Conservation (phyloP, 2,113 vertebrate genomes). For the Neogobius melanostomus region DNA sequence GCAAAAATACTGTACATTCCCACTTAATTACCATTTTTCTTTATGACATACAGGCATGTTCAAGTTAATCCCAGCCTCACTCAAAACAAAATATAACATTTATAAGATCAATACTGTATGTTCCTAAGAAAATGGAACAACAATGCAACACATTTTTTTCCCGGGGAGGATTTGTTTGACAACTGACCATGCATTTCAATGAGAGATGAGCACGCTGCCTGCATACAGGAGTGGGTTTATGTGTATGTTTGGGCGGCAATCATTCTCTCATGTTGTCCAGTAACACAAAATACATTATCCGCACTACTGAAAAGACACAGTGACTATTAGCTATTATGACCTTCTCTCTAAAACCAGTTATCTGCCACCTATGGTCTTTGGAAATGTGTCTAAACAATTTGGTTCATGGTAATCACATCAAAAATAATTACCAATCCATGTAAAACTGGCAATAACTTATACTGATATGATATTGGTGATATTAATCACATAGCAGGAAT, state of each 20-base stretch:
- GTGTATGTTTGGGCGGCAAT: slow-evolving; percentile 25
- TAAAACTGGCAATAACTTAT: too few relatives aligned
- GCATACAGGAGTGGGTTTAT: slow-evolving; percentile 10
- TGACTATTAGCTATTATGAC: too few relatives aligned
- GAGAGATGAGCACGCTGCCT: slow-evolving; percentile 5
- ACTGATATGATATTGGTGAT: too few relatives aligned
- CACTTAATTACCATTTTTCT: background rate
- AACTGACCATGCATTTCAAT: slow-evolving; percentile 19
- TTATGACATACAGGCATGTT: background rate
- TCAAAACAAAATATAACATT: background rate
- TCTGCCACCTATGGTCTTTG: too few relatives aligned
- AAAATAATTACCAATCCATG: too few relatives aligned
- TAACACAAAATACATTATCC: too few relatives aligned
- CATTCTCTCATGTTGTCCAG: background rate
- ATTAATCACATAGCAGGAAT: too few relatives aligned
- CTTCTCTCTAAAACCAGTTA: too few relatives aligned
- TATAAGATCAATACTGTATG: slow-evolving; percentile 9
- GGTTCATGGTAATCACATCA: too few relatives aligned
- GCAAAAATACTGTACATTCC: background rate
- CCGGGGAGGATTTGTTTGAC: background rate
- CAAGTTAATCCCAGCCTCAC: background rate
- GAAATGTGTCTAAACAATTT: too few relatives aligned
- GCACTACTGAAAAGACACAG: too few relatives aligned
- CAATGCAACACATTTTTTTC: background rate
- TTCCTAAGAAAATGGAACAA: background rate